Conservation (phyloP, 2,113 vertebrate genomes). For the Ranitomeya imitator region DNA sequence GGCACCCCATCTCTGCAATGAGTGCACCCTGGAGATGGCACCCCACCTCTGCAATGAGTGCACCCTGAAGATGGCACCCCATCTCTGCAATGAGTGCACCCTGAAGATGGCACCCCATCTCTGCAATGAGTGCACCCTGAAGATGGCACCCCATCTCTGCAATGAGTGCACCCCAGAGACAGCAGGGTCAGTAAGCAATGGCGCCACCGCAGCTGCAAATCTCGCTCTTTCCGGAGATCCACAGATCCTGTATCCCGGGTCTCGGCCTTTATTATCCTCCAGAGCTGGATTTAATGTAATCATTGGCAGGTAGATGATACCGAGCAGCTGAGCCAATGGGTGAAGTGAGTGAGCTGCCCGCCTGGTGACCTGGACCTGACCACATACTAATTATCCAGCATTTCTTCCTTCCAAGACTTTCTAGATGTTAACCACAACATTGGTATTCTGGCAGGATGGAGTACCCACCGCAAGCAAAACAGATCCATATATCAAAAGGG, state of each 20-base stretch:
- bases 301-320: neutral
- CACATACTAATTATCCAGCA: slow-evolving; percentile 41
- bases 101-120: no score
- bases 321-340: neutral
- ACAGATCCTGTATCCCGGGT: no score
- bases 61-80: no score
- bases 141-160: no score
- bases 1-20: no score
- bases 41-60: no score
- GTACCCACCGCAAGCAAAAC: slow-evolving; percentile 5
- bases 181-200: neutral
- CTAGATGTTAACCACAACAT: slow-evolving; percentile 9
- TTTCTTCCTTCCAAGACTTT: neutral
- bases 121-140: no score
- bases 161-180: no score
- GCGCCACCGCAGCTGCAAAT: no score
- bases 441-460: neutral
- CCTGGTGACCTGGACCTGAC: slow-evolving; percentile 4
- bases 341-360: neutral
- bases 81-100: no score
- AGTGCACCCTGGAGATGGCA: no score
- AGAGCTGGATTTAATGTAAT: neutral
- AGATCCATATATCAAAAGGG: neutral
- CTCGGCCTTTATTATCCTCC: neutral
- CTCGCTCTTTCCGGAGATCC: no score